Evolutionary conservation across 92 coral and sea anemone genomes (phyloP), one percentile per base, ranked within the genome.

Genomic region (Heteractis magnifica): DNA sequence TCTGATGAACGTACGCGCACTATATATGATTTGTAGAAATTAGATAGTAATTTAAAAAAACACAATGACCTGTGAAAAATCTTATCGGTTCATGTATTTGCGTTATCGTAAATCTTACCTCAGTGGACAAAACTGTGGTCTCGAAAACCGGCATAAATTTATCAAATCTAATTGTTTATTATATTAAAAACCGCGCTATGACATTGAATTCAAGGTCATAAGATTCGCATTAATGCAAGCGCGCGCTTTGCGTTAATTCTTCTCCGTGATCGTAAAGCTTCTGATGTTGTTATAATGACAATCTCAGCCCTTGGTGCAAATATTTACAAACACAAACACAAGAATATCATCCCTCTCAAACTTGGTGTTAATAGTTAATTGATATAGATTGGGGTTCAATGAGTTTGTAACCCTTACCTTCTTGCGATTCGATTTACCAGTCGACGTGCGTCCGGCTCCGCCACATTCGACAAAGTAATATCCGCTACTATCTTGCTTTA

Each of bases 381-480:
- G 23, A 23, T 10, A 41, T 68, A 21, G 44, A 20, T 19, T 68
- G 44, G 20, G 73, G 26, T 64, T 64, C n/a, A 18, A 4, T 68
- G 26, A 10, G 49, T 23, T 68, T 4, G 49, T 68, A 68, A 74
- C 78, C 23, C 16, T 48, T 76, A 76, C 79, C 79, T 76, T 76
- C 41, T 76, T 76, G 44, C 58, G 56, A 20, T 51, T 76, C 5
- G 64, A 1, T 76, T 26, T 76, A 8, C 19, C 16, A n/a, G 62
- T 23, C 10, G 18, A 13, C 49, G 79, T 9, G 8, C n/a, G 12
- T 55, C n/a, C 59, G 81, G 41, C 26, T 12, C 23, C 72, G 0
- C 81, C 81, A 78, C 81, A 78, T 21, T 50, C 10, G 21, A 78
- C 81, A 26, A 21, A 56, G 34, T 78, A 78, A 10, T 21, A 26